phyloP scores from a whole-genome alignment of 2,113 vertebrate species.

The Lagopus leucura region DNA sequence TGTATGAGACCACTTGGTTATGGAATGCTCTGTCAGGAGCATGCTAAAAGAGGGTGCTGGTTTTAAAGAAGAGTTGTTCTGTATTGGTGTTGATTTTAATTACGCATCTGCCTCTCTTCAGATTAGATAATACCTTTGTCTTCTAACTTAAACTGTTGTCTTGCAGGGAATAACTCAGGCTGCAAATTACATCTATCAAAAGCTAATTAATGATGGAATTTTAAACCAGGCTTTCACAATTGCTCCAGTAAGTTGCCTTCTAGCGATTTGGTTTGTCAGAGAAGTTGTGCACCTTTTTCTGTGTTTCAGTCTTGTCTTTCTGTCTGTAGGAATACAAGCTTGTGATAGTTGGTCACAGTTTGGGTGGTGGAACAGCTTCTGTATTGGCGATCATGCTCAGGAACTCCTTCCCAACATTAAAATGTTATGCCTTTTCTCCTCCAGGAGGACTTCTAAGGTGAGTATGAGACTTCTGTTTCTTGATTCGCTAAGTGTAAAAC shows the following conservation, averaged over 20 bases:
- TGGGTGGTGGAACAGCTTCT: slow-evolving; percentile 90
- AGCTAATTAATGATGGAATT: slow-evolving; percentile 91
- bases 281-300: not conserved
- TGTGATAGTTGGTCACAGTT: slow-evolving; percentile 94
- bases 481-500: not conserved
- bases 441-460: slow-evolving; percentile 96
- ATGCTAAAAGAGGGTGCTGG: not conserved
- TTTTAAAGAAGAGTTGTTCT: not conserved
- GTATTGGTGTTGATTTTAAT: not conserved
- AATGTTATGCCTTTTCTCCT: slow-evolving; percentile 93
- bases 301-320: not conserved
- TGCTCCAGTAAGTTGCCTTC: slow-evolving; percentile 85
- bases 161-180: slow-evolving; percentile 92
- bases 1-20: not conserved
- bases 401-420: slow-evolving; percentile 81
- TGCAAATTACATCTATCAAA: slow-evolving; percentile 88
- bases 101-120: accelerated
- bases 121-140: not conserved
- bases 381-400: slow-evolving; percentile 87
- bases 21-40: not conserved
- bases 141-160: slow-evolving; percentile 4
- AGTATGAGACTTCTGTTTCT: not conserved
- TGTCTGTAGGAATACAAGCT: slow-evolving; percentile 89
- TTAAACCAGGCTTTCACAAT: slow-evolving; percentile 92
- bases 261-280: not conserved